Evolutionary conservation across 2,797 vertebrate species (phyloP).

Genomic region (Eidolon dupreanum): DNA sequence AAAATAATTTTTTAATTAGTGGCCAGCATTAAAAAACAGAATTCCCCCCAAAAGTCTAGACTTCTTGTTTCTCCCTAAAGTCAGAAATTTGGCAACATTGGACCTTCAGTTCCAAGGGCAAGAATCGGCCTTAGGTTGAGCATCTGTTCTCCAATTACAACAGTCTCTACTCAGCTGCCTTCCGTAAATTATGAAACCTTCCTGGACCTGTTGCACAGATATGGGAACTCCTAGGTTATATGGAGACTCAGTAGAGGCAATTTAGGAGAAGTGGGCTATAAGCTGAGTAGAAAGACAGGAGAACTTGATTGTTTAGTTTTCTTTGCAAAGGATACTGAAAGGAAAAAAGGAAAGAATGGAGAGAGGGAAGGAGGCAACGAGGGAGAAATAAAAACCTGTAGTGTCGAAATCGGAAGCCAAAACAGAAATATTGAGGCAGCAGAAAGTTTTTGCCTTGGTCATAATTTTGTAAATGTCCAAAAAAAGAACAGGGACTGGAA

Average conservation of each 20-base stretch:
- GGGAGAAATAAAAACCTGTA: neutral
- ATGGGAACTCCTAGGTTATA: neutral
- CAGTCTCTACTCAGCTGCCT: neutral
- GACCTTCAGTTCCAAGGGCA: neutral
- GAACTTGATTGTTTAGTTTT: neutral
- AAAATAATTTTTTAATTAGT: conserved; percentile 60
- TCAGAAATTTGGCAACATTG: neutral
- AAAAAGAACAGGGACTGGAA: neutral
- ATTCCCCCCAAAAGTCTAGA: neutral
- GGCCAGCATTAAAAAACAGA: neutral
- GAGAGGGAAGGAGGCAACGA: neutral
- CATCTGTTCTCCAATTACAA: neutral
- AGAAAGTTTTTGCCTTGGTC: neutral
- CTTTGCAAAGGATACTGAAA: neutral
- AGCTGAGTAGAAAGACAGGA: neutral
- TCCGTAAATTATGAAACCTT: neutral
- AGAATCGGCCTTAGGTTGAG: neutral
- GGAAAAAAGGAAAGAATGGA: neutral
- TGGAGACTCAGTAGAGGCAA: neutral
- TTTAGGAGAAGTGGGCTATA: neutral
- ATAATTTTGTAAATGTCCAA: neutral
- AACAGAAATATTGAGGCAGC: neutral
- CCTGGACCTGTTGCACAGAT: neutral
- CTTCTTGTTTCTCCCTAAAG: neutral
- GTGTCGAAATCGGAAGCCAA: neutral